Base-by-base conservation (phyloP, 2,113 vertebrate genomes). In the Phocoena sinus region DNA sequence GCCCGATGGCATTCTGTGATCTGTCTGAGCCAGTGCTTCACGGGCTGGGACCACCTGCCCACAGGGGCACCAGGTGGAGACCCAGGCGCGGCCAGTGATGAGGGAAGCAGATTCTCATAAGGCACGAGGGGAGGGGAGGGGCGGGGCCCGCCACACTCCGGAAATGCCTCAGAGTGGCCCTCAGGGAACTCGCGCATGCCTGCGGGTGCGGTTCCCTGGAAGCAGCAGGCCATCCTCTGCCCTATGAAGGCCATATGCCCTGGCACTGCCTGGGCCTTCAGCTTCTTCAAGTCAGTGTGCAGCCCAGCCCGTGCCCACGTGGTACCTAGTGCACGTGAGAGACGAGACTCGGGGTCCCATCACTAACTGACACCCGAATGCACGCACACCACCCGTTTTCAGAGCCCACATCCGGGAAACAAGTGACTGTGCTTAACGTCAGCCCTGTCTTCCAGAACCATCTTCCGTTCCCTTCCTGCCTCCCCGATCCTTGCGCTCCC, bases 271-370 rank as follows among this genome's bases (percentile, higher is more conserved):
- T 7, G 2, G 12, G 26, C 80, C 60, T 25, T 25, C 14, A 0
- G 56, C 26, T 6, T 36, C 90, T 21, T 14, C 3, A 0, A 36
- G 65, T 7, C 13, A 8, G 63, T 9, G 0, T 6, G 33, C 41
- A 50, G 74, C 53, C 25, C 38, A 13, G 31, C 38, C 82, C 14
- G 10, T 2, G 58, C 20, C 68, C 11, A 3, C 80, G 10, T 0
- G 5, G 60, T n/a, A 36, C 36, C 21, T 3, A 1, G 21, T 0
- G 8, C 21, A 10, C 4, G 0, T 1, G 21, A 58, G n/a, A 41
- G 62, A 62, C 20, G 17, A 77, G 58, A 60, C 18, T 1, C 0
- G 2, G 47, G 15, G 8, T 4, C 3, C 77, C 13, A 12, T 9
- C 38, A 14, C 44, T 6, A 20, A 25, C 23, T 0, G 21, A 3